Evolutionary conservation across 2,113 vertebrate species (phyloP).

Genomic region (Oostethus manadensis): DNA sequence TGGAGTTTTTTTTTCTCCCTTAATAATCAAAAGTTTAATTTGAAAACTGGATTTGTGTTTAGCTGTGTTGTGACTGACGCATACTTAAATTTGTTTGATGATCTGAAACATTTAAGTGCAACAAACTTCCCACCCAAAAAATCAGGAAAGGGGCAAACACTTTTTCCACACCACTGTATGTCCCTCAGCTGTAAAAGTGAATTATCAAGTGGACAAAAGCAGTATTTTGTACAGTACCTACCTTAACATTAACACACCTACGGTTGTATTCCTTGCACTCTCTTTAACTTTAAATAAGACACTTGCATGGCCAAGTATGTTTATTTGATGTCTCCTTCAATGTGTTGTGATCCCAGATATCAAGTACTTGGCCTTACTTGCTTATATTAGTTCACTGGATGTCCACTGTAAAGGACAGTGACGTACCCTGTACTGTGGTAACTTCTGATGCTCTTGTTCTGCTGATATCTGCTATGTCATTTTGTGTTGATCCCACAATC

Average conservation of each 20-base stretch:
- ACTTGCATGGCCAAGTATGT: conserved; percentile 62
- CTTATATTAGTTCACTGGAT: conserved; percentile 13
- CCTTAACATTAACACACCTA: conserved; percentile 34
- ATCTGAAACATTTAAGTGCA: too few species aligned
- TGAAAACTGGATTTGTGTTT: too few species aligned
- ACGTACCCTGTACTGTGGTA: conserved; percentile 5
- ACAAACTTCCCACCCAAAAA: too few species aligned
- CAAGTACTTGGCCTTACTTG: conserved; percentile 42
- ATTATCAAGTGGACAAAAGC: background rate
- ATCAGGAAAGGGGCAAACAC: too few species aligned
- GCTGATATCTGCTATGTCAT: background rate
- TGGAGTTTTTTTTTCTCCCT: too few species aligned
- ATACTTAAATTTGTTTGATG: too few species aligned
- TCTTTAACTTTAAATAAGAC: conserved; percentile 44
- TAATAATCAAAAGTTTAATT: too few species aligned
- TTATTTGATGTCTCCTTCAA: conserved; percentile 28
- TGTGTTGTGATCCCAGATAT: conserved; percentile 40
- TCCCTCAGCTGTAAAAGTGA: background rate
- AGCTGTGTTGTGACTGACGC: too few species aligned
- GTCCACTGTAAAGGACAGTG: conserved; percentile 16
- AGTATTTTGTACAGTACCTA: conserved; percentile 4
- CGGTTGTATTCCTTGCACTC: conserved; percentile 53
- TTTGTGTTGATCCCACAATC: background rate
- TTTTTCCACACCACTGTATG: too few species aligned
- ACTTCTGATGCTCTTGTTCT: conserved; percentile 31